These are phyloP conservation scores for Mamestra configurata DNA, from an alignment of 1,140 invertebrate species.

Conservation along the genomic window DNA sequence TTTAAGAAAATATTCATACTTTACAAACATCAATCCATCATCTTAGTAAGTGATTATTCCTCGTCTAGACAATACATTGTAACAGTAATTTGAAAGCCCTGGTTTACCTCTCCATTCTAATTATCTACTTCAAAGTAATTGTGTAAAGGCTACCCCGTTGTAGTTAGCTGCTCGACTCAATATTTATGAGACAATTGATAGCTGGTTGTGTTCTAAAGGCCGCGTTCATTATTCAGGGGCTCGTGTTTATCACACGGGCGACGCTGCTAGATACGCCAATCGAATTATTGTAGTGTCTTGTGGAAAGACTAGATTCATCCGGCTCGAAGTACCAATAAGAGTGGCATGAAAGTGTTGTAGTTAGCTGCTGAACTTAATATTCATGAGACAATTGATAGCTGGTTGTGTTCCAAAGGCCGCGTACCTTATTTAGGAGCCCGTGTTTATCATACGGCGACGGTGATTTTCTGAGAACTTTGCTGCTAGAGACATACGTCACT, in stretches of 20 bases:
- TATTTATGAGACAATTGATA: slow-evolving; percentile 46
- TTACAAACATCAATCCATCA: background rate
- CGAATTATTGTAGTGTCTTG: background rate
- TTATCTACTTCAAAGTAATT: slow-evolving; percentile 14
- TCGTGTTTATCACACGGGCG: slow-evolving; percentile 20
- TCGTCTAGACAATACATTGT: background rate
- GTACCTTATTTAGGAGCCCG: slow-evolving; percentile 19
- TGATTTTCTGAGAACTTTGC: too few relatives aligned
- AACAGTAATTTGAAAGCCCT: background rate
- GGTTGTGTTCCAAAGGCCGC: slow-evolving; percentile 1
- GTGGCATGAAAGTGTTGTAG: background rate
- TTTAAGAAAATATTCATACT: too few relatives aligned
- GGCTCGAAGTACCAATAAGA: background rate
- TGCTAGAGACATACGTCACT: too few relatives aligned
- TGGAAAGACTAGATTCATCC: too few relatives aligned
- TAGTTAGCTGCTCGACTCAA: slow-evolving; percentile 27
- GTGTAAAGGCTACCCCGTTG: slow-evolving; percentile 3
- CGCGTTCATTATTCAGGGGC: slow-evolving; percentile 28
- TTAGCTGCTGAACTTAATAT: slow-evolving; percentile 31
- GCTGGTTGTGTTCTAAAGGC: slow-evolving; percentile 1
- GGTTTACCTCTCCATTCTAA: background rate
- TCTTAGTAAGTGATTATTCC: background rate
- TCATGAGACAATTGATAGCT: slow-evolving; percentile 40
- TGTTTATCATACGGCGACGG: slow-evolving; percentile 31
- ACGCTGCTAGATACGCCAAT: background rate